Evolutionary conservation across 1,140 invertebrate genomes (phyloP), one percentile per base, ranked within the genome.

Genomic region (Penaeus japonicus): DNA sequence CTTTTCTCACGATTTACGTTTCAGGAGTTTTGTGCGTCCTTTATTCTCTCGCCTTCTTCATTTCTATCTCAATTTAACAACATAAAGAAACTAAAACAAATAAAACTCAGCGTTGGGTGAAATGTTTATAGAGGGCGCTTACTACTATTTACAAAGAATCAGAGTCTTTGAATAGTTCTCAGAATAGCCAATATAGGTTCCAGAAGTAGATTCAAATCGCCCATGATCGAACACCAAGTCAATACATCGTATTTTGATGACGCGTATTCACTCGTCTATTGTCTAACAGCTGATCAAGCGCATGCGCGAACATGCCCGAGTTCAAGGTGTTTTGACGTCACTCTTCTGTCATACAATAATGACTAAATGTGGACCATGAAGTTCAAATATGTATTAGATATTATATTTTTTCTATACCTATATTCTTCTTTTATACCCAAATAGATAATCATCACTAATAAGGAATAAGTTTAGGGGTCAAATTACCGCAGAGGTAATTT

Each of bases 21-120:
- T 80, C 77, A 81, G 85, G 65, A 80, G 32, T 87, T 47, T 87
- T 65, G 78, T 89, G 82, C 87, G 75, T 80, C 73, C 87, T 85
- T 84, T 89, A 85, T 85, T 70, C 82, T 70, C 82, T 84, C 39
- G 62, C 80, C 75, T 79, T 62, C 55, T 73, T 80, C 83, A 79
- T 84, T 75, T 79, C 80, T 80, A 70, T 89, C 87, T 89, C 87
- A 85, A 89, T 89, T 84, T 89, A 89, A 89, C 87, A 89, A 89
- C 82, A 89, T 89, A 89, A 85, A 79, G 47, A 80, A 79, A 85
- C 82, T 79, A 89, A 89, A 84, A 89, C 87, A 89, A 89, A 89
- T 85, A 89, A 62, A 70, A 62, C 59, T 32, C 62, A 2, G 15
- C 24, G 30, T 20, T 54, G 62, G 15, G 80, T 79, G n/a, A 47